phyloP scores from a whole-genome alignment of 2,797 vertebrate species.

The Macropus fuliginosus region DNA sequence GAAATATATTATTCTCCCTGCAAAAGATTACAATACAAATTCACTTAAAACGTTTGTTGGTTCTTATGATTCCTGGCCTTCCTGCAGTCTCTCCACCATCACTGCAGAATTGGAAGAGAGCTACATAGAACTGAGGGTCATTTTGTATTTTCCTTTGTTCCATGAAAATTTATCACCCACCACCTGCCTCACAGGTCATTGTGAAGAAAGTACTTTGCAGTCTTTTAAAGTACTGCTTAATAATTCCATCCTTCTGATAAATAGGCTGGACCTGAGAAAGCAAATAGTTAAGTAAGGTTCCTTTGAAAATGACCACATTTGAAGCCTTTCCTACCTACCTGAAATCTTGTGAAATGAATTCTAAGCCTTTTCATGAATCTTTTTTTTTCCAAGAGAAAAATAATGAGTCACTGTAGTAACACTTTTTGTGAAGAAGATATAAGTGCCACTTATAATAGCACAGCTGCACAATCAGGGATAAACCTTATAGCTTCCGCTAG shows the following conservation, averaged over 20 bases:
- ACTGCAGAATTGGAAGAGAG: neutral
- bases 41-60: slow-evolving; percentile 25
- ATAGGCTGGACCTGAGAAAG: neutral
- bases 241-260: neutral
- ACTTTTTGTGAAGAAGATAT: no score
- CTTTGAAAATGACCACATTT: neutral
- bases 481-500: neutral
- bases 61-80: slow-evolving; percentile 40
- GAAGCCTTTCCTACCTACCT: neutral
- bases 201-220: neutral
- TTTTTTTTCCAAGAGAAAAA: neutral
- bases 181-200: neutral
- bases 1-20: slow-evolving; percentile 73
- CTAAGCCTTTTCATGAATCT: neutral
- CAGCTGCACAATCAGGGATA: neutral
- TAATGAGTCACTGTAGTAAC: neutral
- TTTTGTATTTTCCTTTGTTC: neutral
- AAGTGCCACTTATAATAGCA: neutral
- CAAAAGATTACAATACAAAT: slow-evolving; percentile 38
- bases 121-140: neutral
- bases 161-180: neutral
- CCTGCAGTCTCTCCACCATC: slow-evolving; percentile 29
- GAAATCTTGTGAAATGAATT: neutral
- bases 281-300: neutral
- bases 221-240: neutral